These are phyloP conservation scores for Drosophila neoperkinsi DNA, from an alignment of 2,888 invertebrate genomes.

Conservation along the genomic window DNA sequence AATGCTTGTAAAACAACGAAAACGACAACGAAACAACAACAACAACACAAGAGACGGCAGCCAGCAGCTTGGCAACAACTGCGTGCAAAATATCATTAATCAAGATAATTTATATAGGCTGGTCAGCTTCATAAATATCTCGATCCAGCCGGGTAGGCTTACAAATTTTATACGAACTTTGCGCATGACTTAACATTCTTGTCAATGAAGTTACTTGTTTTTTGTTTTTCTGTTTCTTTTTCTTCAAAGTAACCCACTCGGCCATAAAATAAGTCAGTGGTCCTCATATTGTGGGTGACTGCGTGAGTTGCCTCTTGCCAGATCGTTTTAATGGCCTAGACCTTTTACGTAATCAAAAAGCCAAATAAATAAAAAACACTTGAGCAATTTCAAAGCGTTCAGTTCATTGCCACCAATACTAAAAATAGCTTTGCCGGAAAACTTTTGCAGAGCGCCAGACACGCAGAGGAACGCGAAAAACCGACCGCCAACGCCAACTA, in stretches of 20 bases:
- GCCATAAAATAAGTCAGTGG: constrained; percentile 18
- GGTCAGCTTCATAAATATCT: constrained; percentile 68
- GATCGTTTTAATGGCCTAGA: constrained; percentile 59
- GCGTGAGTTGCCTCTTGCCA: constrained; percentile 7
- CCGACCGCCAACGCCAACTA: constrained; percentile 48
- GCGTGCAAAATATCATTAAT: constrained; percentile 80
- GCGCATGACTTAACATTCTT: constrained; percentile 74
- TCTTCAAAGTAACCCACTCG: constrained; percentile 24
- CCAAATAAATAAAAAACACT: constrained; percentile 8
- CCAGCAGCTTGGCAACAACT: constrained; percentile 61
- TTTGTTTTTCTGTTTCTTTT: neutral
- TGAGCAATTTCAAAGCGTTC: constrained; percentile 41
- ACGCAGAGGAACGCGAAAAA: constrained; percentile 18
- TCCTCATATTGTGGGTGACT: constrained; percentile 37
- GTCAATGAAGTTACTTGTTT: constrained; percentile 42
- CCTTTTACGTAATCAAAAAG: constrained; percentile 64
- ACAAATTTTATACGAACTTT: constrained; percentile 52
- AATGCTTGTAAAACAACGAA: constrained; percentile 73
- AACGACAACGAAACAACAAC: constrained; percentile 39
- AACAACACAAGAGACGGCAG: constrained; percentile 13
- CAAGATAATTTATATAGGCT: constrained; percentile 77
- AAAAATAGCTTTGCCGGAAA: constrained; percentile 61
- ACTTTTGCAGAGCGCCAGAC: constrained; percentile 52
- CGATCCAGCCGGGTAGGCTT: constrained; percentile 43
- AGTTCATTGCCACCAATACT: constrained; percentile 72